These are phyloP conservation scores for Dryoscopus gambensis DNA, from an alignment of 2,113 vertebrate species.

Conservation along the genomic window DNA sequence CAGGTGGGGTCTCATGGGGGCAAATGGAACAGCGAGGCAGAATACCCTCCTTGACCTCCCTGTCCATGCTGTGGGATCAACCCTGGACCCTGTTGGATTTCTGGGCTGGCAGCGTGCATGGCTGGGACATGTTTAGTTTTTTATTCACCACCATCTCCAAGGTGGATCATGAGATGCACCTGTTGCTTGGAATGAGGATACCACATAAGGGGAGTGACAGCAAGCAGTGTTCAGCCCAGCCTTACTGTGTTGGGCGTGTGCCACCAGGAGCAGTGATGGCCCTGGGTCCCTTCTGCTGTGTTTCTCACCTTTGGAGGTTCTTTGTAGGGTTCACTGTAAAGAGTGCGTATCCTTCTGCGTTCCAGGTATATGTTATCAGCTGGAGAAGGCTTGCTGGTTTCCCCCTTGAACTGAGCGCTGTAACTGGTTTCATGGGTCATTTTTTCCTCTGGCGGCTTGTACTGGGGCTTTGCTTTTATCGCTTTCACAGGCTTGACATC, in stretches of 20 bases:
- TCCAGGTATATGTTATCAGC: conserved; percentile 86
- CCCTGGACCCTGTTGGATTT: rapidly evolving
- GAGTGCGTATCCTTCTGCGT: conserved; percentile 91
- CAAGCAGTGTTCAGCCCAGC: not conserved
- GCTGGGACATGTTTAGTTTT: rapidly evolving
- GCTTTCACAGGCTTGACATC: conserved; percentile 87
- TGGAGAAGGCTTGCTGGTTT: conserved; percentile 74
- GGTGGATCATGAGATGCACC: not conserved
- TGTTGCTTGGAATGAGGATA: not conserved
- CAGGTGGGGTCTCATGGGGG: not conserved
- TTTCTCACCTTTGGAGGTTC: conserved; percentile 84
- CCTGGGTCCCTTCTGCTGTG: rapidly evolving
- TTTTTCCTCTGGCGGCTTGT: conserved; percentile 86
- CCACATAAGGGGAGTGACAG: not conserved
- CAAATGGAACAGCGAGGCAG: not conserved
- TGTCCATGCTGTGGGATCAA: not conserved
- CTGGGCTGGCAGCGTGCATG: rapidly evolving
- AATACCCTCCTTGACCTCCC: not conserved
- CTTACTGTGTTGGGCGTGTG: not conserved
- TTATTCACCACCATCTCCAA: not conserved
- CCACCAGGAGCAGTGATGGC: not conserved
- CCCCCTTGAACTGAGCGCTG: conserved; percentile 87
- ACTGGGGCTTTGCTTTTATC: conserved; percentile 87
- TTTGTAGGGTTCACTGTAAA: conserved; percentile 90
- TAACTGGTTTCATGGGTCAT: conserved; percentile 91